phyloP scores from a whole-genome alignment of 2,797 vertebrate genomes.

The Acrocephalus scirpaceus region DNA sequence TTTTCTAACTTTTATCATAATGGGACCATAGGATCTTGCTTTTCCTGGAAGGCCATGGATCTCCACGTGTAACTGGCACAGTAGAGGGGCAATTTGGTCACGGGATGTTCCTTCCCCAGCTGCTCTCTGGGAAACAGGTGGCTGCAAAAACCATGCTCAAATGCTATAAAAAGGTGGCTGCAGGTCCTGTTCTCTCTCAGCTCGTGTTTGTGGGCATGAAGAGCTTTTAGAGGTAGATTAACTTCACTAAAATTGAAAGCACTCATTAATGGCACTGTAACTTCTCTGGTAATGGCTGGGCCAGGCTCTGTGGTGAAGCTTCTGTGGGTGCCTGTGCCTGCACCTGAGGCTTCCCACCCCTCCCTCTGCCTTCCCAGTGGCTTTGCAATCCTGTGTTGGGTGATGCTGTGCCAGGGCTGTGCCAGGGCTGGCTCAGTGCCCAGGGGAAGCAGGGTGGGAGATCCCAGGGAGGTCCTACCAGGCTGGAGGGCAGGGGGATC shows the following conservation, averaged over 20 bases:
- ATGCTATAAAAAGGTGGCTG: not conserved
- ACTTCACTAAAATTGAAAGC: not conserved
- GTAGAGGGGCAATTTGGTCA: not conserved
- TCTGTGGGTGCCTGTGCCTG: not conserved
- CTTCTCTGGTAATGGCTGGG: not conserved
- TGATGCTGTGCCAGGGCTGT: not conserved
- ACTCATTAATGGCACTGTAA: not conserved
- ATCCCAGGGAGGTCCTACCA: fast-evolving
- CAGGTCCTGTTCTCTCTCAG: not conserved
- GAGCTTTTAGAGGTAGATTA: constrained; percentile 1
- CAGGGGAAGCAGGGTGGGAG: not conserved
- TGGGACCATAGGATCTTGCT: not conserved
- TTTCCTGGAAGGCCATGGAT: not conserved
- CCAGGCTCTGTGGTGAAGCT: not conserved
- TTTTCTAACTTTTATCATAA: not conserved
- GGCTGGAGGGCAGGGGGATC: no score
- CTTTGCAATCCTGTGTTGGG: not conserved
- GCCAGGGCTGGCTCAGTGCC: not conserved
- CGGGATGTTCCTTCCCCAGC: not conserved
- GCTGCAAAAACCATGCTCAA: not conserved
- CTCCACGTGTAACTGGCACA: not conserved
- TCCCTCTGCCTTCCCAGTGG: not conserved
- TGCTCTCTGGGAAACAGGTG: not conserved
- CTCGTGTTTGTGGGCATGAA: not conserved
- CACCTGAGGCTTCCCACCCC: not conserved